Conservation (phyloP, 2,888 invertebrate species). For the Chrysopilus asiliformis region DNA sequence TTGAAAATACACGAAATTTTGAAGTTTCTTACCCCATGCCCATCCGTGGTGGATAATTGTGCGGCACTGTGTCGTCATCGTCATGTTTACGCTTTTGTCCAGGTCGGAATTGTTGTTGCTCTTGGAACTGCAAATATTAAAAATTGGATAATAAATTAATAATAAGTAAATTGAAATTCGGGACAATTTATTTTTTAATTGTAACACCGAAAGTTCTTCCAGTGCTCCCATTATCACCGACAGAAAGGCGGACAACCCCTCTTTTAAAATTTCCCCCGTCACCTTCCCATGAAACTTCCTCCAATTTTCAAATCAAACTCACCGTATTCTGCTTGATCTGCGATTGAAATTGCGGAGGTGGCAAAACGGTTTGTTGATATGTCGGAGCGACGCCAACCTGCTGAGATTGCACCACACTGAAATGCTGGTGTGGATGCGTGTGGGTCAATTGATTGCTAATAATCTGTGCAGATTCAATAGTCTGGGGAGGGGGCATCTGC, state of each 20-base stretch:
- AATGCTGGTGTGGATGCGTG: conserved; percentile 11
- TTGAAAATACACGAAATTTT: neutral
- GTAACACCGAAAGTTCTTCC: neutral
- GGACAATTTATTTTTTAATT: neutral
- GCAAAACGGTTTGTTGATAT: conserved; percentile 10
- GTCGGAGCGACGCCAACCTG: too few species aligned
- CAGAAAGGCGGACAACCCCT: too few species aligned
- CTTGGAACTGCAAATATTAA: too few species aligned
- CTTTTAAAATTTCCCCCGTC: too few species aligned
- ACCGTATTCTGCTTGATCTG: conserved; percentile 9
- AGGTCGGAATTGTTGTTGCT: conserved; percentile 4
- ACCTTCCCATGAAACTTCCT: too few species aligned
- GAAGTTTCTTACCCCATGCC: conserved; percentile 19
- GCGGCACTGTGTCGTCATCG: conserved; percentile 11
- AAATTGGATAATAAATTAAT: conserved; percentile 1
- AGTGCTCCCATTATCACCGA: too few species aligned
- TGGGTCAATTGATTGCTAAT: conserved; percentile 9
- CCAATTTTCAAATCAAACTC: conserved; percentile 1
- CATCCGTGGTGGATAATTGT: conserved; percentile 14
- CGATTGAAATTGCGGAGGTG: conserved; percentile 8
- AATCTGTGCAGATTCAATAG: conserved; percentile 10
- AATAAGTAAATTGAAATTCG: neutral
- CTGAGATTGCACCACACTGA: conserved; percentile 9
- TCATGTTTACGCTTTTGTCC: conserved; percentile 14
- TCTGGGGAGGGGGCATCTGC: conserved; percentile 10